These are phyloP conservation scores for Lutjanus campechanus DNA, from an alignment of 2,797 vertebrate genomes.

Conservation along the genomic window DNA sequence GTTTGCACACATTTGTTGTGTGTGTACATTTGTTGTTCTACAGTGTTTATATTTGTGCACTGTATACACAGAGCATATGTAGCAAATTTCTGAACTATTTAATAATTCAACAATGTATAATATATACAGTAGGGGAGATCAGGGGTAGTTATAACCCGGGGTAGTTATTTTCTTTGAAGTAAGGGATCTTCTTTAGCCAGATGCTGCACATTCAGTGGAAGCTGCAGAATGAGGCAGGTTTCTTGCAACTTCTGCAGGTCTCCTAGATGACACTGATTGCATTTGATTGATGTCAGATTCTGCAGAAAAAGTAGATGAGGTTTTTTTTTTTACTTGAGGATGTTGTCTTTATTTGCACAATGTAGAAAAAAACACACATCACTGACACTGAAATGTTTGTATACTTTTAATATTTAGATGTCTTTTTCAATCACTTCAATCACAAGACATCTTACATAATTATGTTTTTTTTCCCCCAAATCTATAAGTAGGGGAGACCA, in stretches of 20 bases:
- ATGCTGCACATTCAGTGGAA: slow-evolving; percentile 22
- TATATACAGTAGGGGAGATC: neutral
- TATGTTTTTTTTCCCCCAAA: neutral
- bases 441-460: neutral
- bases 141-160: too few species aligned
- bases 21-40: neutral
- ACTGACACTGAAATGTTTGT: neutral
- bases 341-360: slow-evolving; percentile 11
- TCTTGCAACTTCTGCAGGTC: slow-evolving; percentile 55
- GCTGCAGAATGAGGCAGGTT: slow-evolving; percentile 36
- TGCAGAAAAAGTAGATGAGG: slow-evolving; percentile 35
- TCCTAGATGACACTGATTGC: slow-evolving; percentile 66
- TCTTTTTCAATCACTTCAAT: neutral
- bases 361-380: neutral
- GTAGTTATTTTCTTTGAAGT: slow-evolving; percentile 55
- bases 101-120: slow-evolving; percentile 25
- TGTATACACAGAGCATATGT: slow-evolving; percentile 7
- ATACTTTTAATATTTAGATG: neutral
- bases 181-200: slow-evolving; percentile 36
- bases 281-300: slow-evolving; percentile 51
- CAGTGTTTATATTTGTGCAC: slow-evolving; percentile 8
- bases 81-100: neutral
- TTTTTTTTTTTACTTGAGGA: neutral
- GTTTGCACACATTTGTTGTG: slow-evolving; percentile 4
- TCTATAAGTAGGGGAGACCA: neutral